These are phyloP conservation scores for Dasyurus viverrinus DNA, from an alignment of 2,113 vertebrate species.

Conservation along the genomic window DNA sequence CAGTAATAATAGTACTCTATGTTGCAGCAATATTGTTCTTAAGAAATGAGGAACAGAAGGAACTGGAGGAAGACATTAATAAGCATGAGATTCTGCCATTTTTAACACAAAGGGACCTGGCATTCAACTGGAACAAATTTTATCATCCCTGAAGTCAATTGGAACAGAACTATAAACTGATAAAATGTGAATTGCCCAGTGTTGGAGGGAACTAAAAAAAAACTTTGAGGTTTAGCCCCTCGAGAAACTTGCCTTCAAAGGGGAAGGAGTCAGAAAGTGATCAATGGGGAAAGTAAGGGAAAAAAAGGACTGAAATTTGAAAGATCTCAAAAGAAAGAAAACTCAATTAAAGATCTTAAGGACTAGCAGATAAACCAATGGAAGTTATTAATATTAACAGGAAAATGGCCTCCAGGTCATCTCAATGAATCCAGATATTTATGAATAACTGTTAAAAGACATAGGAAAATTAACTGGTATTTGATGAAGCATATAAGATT, in stretches of 20 bases:
- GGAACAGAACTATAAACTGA: not conserved
- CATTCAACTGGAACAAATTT: not conserved
- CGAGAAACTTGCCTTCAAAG: not conserved
- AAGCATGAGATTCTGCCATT: not conserved
- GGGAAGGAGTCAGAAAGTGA: not conserved
- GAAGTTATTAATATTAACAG: too few species aligned
- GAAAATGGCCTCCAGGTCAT: too few species aligned
- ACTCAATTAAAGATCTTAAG: not conserved
- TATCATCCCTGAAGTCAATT: not conserved
- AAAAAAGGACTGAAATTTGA: not conserved
- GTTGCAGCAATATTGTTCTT: not conserved
- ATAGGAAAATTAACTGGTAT: too few species aligned
- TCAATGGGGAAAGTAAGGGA: not conserved
- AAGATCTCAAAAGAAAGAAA: not conserved
- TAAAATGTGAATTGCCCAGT: not conserved
- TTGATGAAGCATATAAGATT: too few species aligned
- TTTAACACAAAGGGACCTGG: not conserved
- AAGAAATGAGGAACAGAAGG: not conserved
- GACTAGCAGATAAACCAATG: not conserved
- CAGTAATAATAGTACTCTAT: not conserved
- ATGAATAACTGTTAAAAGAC: too few species aligned
- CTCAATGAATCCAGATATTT: too few species aligned
- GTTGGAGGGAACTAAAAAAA: not conserved
- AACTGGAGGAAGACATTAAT: not conserved
- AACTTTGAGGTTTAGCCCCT: not conserved